Percentiles rank a stretch among this genome's conserved stretches.
Conservation (phyloP, 2,113 vertebrate species). For the Poicephalus meyeri region DNA sequence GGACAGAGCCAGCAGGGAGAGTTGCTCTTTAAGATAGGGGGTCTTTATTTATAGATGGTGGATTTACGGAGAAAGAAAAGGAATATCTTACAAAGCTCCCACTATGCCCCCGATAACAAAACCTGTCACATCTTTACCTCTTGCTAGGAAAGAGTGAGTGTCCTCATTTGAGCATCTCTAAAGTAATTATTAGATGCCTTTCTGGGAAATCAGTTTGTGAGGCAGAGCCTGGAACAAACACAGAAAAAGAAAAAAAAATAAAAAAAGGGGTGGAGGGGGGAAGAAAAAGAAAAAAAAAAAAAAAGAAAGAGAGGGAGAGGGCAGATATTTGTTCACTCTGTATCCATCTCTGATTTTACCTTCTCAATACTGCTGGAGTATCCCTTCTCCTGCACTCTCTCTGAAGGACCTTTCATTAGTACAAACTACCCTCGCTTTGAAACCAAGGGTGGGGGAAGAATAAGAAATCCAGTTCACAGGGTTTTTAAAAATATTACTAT, state of each 20-base stretch:
- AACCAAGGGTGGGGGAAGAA: background rate
- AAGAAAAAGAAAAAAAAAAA: too few relatives aligned
- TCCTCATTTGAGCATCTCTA: conserved; percentile 53
- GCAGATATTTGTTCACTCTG: background rate
- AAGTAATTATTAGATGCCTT: conserved; percentile 43
- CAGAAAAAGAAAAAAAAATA: background rate
- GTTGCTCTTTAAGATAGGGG: conserved; percentile 75
- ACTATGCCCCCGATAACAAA: conserved; percentile 73
- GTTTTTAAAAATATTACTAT: background rate
- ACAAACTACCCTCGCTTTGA: background rate
- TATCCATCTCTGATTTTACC: background rate
- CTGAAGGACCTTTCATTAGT: background rate
- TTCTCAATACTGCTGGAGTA: background rate
- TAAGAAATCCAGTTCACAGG: background rate
- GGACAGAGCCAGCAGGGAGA: conserved; percentile 77
- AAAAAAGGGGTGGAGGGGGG: accelerated
- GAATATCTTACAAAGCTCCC: conserved; percentile 74
- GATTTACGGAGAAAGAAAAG: conserved; percentile 50
- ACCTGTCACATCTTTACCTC: conserved; percentile 79
- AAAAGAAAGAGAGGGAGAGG: too few relatives aligned
- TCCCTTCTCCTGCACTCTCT: background rate
- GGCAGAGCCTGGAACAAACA: background rate
- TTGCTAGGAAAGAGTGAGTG: conserved; percentile 38
- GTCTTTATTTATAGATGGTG: conserved; percentile 53
- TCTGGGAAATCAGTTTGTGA: conserved; percentile 34